Evolutionary conservation across 2,113 vertebrate species (phyloP), one percentile per base, ranked within the genome.

Genomic region (Chelonoidis abingdonii): DNA sequence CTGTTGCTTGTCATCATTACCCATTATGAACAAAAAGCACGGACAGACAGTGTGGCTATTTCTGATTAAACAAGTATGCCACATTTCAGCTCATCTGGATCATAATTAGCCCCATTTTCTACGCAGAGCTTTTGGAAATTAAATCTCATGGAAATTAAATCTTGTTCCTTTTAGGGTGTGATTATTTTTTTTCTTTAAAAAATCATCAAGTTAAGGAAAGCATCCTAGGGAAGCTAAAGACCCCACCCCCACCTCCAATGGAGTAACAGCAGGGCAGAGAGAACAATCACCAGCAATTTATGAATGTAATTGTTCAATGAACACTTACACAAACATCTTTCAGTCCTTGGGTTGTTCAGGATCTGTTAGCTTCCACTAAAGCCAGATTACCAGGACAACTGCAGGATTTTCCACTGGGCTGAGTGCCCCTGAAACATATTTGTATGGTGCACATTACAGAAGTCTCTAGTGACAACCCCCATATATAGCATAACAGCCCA

Each of bases 11-110:
- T 88, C 87, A 75, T 7, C 22, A 62, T 69, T n/a, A n/a, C 7
- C 8, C 17, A 0, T 2, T 22, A 53, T 4, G 65, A 8, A 76
- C 62, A 72, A 6, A 6, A 1, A 62, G 13, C 29, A 19, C 13
- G 54, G 69, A 52, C 83, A 89, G 89, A 8, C 85, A 69, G 25
- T 44, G 84, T 29, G n/a, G 44, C 21, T 4, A 1, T 25, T 84
- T 38, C n/a, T 1, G 6, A 35, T 38, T 25, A 87, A 52, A 13
- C 35, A 44, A 44, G 38, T 25, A 57, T 6, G 53, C 84, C 79
- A 27, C 17, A 69, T 91, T 91, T 31, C 57, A 69, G 82, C 62
- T 35, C 52, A 1, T 3, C 90, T n/a, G 24, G 83, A 65, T 52
- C 19, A 75, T 10, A 83, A 22, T 38, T 57, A 44, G 25, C 13